Conservation (phyloP, 2,113 vertebrate species). For the Corythaixoides concolor region DNA sequence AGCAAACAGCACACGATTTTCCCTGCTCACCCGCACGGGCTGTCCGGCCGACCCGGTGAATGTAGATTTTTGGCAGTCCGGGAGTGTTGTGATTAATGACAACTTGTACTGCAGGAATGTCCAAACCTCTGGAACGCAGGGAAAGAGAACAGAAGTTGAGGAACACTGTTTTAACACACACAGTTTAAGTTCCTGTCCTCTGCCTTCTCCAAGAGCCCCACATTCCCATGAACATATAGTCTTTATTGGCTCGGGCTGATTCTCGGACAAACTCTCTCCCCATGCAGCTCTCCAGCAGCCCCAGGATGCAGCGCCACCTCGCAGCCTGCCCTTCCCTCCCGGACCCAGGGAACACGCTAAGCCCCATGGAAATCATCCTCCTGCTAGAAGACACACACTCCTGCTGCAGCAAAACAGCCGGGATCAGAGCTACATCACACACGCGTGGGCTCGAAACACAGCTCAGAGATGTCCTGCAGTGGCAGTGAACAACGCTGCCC, state of each 20-base stretch:
- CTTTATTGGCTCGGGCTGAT: accelerated
- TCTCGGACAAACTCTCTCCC: background rate
- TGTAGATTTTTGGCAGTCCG: slow-evolving; percentile 92
- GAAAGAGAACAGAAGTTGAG: background rate
- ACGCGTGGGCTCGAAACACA: background rate
- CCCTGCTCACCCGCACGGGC: slow-evolving; percentile 86
- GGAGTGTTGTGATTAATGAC: slow-evolving; percentile 98
- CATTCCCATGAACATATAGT: accelerated
- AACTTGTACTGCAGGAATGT: slow-evolving; percentile 93
- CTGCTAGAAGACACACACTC: background rate
- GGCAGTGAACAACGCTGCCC: background rate
- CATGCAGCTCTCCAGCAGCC: accelerated
- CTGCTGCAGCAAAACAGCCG: background rate
- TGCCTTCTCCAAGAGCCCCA: background rate
- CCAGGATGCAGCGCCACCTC: accelerated
- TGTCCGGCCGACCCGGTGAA: slow-evolving; percentile 92
- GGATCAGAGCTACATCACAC: background rate
- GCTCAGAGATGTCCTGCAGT: background rate
- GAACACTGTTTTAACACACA: accelerated
- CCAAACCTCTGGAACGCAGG: slow-evolving; percentile 80
- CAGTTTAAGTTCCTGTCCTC: background rate
- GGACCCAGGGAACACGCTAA: background rate
- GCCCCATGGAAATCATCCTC: background rate
- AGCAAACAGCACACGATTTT: accelerated
- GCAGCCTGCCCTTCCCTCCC: background rate